phyloP scores from a whole-genome alignment of 2,797 vertebrate species.

The Micropoecilia bifurca region DNA sequence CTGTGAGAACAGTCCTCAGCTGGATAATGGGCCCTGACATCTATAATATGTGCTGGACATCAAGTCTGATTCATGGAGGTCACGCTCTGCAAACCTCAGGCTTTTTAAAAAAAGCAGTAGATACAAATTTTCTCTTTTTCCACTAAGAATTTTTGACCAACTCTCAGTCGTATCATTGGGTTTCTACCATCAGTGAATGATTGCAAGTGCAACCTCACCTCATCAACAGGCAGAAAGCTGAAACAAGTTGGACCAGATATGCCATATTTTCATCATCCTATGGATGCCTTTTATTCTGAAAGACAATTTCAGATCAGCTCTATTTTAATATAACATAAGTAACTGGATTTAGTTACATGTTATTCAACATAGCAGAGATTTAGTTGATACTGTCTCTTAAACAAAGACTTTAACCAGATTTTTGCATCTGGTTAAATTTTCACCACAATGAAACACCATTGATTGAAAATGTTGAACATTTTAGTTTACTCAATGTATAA shows the following conservation, averaged over 20 bases:
- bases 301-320: background rate
- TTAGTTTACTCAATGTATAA: background rate
- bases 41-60: background rate
- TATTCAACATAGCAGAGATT: conserved; percentile 8
- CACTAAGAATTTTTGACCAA: background rate
- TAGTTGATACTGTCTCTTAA: background rate
- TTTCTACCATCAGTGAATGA: background rate
- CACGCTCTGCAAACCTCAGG: too few species aligned
- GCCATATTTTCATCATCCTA: background rate
- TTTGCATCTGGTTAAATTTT: conserved; percentile 18
- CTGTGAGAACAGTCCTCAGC: background rate
- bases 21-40: background rate
- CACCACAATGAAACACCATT: background rate
- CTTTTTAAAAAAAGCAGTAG: too few species aligned
- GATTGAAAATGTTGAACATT: conserved; percentile 12
- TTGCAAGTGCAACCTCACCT: background rate
- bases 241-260: background rate
- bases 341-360: conserved; percentile 17
- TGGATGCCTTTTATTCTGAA: background rate
- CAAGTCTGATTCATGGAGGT: too few species aligned
- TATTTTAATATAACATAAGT: conserved; percentile 15
- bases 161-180: background rate
- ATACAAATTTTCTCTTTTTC: background rate
- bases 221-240: background rate
- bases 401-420: background rate